Conservation (phyloP, 1,140 invertebrate genomes). For the Zaprionus davidi region DNA sequence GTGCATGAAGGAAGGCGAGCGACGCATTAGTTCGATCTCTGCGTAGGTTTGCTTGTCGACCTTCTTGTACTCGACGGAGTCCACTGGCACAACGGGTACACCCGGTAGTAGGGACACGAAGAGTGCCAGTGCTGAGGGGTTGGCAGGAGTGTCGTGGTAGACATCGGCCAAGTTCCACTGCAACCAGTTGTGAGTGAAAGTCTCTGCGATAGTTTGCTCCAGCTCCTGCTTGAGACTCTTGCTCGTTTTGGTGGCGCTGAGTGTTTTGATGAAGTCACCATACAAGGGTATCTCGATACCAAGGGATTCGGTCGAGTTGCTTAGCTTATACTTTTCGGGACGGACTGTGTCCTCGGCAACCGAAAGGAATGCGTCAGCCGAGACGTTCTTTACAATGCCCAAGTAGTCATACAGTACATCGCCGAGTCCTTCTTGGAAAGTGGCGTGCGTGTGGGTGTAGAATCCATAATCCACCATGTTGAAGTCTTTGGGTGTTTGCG, state of each 20-base stretch:
- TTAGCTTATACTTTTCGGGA: conserved; percentile 61
- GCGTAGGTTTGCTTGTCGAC: conserved; percentile 58
- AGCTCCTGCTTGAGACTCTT: conserved; percentile 56
- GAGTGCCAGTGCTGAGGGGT: conserved; percentile 85
- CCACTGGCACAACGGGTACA: conserved; percentile 88
- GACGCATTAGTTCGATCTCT: conserved; percentile 84
- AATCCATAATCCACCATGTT: conserved; percentile 85
- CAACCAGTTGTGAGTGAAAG: conserved; percentile 66
- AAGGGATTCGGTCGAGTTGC: conserved; percentile 26
- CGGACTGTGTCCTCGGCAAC: conserved; percentile 72
- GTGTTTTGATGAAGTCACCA: conserved; percentile 60
- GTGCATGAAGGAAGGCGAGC: conserved; percentile 86
- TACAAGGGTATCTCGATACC: conserved; percentile 79
- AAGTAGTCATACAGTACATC: conserved; percentile 87
- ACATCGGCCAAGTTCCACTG: conserved; percentile 77
- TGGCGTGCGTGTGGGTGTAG: conserved; percentile 86
- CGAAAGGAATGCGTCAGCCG: conserved; percentile 83
- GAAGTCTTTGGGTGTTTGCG: conserved; percentile 42
- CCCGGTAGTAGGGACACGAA: conserved; percentile 90
- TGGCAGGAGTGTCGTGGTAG: conserved; percentile 44
- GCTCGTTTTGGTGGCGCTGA: conserved; percentile 42
- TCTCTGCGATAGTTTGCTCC: conserved; percentile 38
- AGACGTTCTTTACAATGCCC: conserved; percentile 85
- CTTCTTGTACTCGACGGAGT: conserved; percentile 84
- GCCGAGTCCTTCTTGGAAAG: conserved; percentile 86